Base-by-base conservation (phyloP, 2,113 vertebrate genomes). In the Coreoperca whiteheadi region DNA sequence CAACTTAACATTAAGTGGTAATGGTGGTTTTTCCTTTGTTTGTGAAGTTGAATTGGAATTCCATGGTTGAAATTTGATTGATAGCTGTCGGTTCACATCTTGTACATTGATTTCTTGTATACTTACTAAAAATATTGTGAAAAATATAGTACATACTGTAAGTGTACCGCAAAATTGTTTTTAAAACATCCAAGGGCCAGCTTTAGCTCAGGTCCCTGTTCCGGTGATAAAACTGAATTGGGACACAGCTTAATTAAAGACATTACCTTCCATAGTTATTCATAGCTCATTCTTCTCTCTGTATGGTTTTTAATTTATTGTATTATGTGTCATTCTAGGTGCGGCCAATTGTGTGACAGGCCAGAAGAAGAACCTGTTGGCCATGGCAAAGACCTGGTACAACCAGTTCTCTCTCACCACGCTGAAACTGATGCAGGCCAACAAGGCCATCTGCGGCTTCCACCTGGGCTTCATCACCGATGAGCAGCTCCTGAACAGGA, bases 361-460 rank as follows among this genome's bases (percentile, higher is more conserved):
- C 30, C 96, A 96, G 86, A 98, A 95, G 94, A 96, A 92, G 93
- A 98, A 96, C 93, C 91, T 98, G 73, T 51, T 98, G 92, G 96
- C 96, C n/a, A 65, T 98, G 89, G 97, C 97, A 0, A 97, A 97
- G 91, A 96, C 95, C 3, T 99, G 97, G 97, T 98, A 97, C 96
- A 95, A 98, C 93, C 97, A 98, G 94, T 96, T 99, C 89, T 96
- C 94, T 0, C 96, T 98, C 92, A 95, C 78, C 10, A 93, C 96
- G 18, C 74, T 97, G 91, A 97, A 97, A 88, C 96, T 99, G 79
- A 95, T 98, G 32, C 94, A 94, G 25, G 84, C 96, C 75, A 98
- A 98, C 92, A 97, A 97, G 61, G 95, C 96, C 0, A 93, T 99
- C 71, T 94, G 96, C 7, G 97, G 97, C 84, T 98, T 95, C 90